Conservation (phyloP, 2,888 invertebrate species). For the Drosophila paramelanica region DNA sequence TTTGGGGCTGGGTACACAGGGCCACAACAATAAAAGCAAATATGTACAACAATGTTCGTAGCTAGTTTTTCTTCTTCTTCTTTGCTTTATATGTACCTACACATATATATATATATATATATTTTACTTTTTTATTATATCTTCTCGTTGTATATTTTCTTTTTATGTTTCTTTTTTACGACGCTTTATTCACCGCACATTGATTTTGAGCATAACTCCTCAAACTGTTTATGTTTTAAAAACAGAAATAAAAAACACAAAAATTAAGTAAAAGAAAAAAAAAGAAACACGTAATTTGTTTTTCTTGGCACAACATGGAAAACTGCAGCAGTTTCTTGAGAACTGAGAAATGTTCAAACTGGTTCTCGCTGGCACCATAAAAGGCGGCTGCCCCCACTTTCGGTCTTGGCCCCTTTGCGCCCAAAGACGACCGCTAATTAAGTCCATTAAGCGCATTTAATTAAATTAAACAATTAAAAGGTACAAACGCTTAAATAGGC, state of each 20-base stretch:
- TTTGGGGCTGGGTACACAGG: constrained; percentile 50
- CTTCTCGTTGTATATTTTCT: constrained; percentile 2
- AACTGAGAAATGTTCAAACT: constrained; percentile 28
- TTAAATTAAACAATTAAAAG: constrained; percentile 79
- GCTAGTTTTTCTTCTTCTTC: constrained; percentile 26
- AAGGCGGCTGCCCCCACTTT: constrained; percentile 41
- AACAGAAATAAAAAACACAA: constrained; percentile 21
- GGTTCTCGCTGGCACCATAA: constrained; percentile 40
- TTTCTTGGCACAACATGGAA: not conserved
- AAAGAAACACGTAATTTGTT: not conserved
- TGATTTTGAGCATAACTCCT: constrained; percentile 36
- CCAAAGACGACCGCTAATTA: constrained; percentile 63
- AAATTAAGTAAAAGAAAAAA: not conserved
- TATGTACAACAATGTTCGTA: constrained; percentile 46
- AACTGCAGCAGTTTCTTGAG: constrained; percentile 38
- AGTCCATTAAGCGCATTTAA: constrained; percentile 75
- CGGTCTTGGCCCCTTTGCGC: not conserved
- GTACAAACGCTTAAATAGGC: constrained; percentile 61
- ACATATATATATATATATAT: not conserved
- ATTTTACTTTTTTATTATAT: constrained; percentile 19
- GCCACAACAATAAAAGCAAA: constrained; percentile 39
- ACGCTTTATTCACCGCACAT: constrained; percentile 13
- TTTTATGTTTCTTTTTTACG: constrained; percentile 2
- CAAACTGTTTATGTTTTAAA: constrained; percentile 36
- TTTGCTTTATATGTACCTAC: not conserved